phyloP scores from a whole-genome alignment of 1,140 invertebrate genomes.

The Whitmania pigra region DNA sequence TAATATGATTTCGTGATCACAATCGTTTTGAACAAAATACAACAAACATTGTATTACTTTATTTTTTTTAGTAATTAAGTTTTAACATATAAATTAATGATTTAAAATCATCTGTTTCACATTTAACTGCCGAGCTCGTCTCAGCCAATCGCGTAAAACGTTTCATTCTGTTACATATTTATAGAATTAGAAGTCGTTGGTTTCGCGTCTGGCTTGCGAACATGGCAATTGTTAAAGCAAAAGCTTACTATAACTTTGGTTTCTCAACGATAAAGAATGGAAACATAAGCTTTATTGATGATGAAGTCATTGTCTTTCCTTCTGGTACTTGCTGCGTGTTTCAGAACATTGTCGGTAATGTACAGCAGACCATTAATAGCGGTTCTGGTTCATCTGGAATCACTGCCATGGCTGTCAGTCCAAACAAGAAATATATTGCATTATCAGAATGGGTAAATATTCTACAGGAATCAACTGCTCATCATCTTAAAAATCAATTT shows the following conservation, averaged over 20 bases:
- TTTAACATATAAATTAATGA: no score
- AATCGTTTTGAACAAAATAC: no score
- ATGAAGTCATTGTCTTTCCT: slow-evolving; percentile 30
- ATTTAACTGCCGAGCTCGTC: no score
- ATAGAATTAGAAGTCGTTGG: no score
- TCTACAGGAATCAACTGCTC: no score
- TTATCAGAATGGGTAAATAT: slow-evolving; percentile 27
- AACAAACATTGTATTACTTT: no score
- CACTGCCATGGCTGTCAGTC: slow-evolving; percentile 40
- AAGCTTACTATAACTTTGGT: slow-evolving; percentile 14
- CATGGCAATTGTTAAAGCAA: slow-evolving; percentile 11
- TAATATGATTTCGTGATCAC: no score
- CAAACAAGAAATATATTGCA: slow-evolving; percentile 41
- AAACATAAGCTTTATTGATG: slow-evolving; percentile 31
- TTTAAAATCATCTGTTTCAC: no score
- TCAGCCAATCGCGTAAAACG: no score
- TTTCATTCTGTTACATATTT: no score
- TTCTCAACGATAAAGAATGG: neutral
- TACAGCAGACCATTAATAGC: slow-evolving; percentile 43
- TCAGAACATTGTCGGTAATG: slow-evolving; percentile 43
- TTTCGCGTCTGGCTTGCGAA: neutral
- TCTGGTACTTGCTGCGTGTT: slow-evolving; percentile 43
- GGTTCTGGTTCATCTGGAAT: slow-evolving; percentile 38
- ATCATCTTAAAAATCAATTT: no score
- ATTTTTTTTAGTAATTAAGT: no score